These are phyloP conservation scores for Graphium colonna DNA, from an alignment of 2,888 invertebrate species.

Conservation along the genomic window DNA sequence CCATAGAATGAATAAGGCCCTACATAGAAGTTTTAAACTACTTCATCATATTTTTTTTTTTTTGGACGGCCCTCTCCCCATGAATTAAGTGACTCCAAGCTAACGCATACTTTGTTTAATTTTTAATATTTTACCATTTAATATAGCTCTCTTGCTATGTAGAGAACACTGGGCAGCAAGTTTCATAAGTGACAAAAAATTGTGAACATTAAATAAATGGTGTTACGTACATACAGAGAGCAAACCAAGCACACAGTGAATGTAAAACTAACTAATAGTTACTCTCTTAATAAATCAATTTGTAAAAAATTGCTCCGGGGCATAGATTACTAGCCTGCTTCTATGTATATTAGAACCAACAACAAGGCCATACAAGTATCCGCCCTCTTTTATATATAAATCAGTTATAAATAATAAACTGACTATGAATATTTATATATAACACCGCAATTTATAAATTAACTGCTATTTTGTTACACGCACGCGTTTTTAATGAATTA, in stretches of 20 bases:
- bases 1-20: no score
- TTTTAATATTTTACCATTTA: no score
- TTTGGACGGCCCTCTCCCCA: no score
- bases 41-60: no score
- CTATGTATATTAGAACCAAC: neutral
- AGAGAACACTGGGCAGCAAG: neutral
- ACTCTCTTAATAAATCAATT: conserved; percentile 19
- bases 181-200: neutral
- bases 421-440: neutral
- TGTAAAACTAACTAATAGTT: conserved; percentile 26
- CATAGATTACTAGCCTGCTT: neutral
- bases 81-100: no score
- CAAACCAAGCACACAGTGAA: conserved; percentile 41
- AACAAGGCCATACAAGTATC: neutral
- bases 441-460: neutral
- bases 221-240: conserved; percentile 26
- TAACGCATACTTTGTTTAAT: no score
- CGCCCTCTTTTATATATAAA: neutral
- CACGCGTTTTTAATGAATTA: neutral
- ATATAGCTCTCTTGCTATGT: no score
- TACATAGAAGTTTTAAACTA: no score
- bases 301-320: conserved; percentile 14
- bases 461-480: neutral
- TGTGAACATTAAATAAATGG: neutral
- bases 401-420: neutral